phyloP scores from a whole-genome alignment of 92 coral and sea anemone species.

The Scolanthus callimorphus region DNA sequence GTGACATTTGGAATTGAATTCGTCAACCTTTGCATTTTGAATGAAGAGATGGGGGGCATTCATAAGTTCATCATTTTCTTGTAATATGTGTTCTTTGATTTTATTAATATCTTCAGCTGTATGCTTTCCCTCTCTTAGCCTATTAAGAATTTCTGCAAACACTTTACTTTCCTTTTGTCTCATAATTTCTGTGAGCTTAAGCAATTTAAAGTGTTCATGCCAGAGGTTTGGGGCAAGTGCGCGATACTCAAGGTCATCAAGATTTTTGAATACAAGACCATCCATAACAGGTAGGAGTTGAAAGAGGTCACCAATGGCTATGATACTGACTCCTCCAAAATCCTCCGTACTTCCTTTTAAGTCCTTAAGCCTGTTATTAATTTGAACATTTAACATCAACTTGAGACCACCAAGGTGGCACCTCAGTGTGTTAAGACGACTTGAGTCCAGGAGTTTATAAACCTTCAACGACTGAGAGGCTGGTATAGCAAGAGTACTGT shows the following conservation, averaged over 20 bases:
- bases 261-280: constrained; percentile 55
- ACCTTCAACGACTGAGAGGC: constrained; percentile 51
- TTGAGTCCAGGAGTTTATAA: constrained; percentile 61
- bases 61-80: background rate
- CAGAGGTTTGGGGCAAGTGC: constrained; percentile 12
- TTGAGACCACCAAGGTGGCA: constrained; percentile 43
- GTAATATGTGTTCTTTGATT: constrained; percentile 27
- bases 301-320: constrained; percentile 57
- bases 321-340: constrained; percentile 61
- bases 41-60: constrained; percentile 32
- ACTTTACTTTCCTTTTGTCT: constrained; percentile 57
- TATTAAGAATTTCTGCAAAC: constrained; percentile 56
- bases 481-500: constrained; percentile 43
- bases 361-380: constrained; percentile 45
- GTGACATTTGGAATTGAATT: constrained; percentile 29
- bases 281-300: constrained; percentile 44
- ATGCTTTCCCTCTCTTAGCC: constrained; percentile 53
- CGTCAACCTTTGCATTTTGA: constrained; percentile 31
- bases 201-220: constrained; percentile 26
- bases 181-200: constrained; percentile 42
- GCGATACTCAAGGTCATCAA: constrained; percentile 54
- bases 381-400: constrained; percentile 59
- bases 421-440: constrained; percentile 50
- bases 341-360: constrained; percentile 42
- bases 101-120: constrained; percentile 26